phyloP scores from a whole-genome alignment of 1,140 invertebrate genomes.

The Macrobrachium nipponense region DNA sequence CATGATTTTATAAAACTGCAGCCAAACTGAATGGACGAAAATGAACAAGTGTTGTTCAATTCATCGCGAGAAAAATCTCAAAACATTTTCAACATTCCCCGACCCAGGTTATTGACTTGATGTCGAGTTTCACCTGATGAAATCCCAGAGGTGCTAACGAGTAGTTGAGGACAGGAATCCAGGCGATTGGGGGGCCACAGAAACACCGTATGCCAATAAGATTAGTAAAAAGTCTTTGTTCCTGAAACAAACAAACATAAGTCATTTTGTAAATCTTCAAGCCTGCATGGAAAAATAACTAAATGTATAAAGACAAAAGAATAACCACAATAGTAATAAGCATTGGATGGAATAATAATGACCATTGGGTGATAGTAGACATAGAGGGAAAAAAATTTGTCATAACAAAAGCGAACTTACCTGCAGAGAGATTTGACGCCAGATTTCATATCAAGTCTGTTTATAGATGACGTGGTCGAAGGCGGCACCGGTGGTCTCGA shows the following conservation, averaged over 20 bases:
- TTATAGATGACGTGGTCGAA: neutral
- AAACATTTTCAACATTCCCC: no score
- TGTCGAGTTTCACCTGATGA: conserved; percentile 8
- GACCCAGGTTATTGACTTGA: no score
- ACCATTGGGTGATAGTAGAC: no score
- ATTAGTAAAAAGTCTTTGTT: conserved; percentile 35
- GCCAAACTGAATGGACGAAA: no score
- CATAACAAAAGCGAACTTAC: neutral
- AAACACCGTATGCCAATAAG: conserved; percentile 1
- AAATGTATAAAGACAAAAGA: neutral
- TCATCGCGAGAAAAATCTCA: no score
- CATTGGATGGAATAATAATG: no score
- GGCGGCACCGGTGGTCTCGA: conserved; percentile 30
- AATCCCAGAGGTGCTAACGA: conserved; percentile 24
- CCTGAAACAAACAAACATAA: neutral
- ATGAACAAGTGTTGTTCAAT: no score
- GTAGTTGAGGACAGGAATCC: conserved; percentile 23
- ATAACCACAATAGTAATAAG: neutral
- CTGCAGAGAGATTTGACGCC: conserved; percentile 11
- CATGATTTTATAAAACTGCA: no score
- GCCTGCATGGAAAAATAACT: neutral
- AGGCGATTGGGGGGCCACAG: conserved; percentile 9
- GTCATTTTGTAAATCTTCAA: neutral
- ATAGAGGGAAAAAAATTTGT: neutral
- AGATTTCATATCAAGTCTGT: neutral